phyloP scores from a whole-genome alignment of 2,888 invertebrate genomes.

The Mythimna ferrago region DNA sequence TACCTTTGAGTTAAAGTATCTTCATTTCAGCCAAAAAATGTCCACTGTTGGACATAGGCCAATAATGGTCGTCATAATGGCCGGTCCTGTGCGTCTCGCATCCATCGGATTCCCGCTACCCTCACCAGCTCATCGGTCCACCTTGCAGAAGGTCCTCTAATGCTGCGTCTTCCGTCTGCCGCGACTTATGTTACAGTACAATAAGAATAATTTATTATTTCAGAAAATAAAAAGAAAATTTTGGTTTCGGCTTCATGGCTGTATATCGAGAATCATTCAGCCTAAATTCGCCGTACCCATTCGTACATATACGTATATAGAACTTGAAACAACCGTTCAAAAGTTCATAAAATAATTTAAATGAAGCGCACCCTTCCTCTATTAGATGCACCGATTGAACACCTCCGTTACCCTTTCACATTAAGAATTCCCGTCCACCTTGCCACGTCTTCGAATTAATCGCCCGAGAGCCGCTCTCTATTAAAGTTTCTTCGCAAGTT shows the following conservation, averaged over 20 bases:
- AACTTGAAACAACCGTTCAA: constrained; percentile 15
- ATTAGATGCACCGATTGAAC: constrained; percentile 66
- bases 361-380: constrained; percentile 47
- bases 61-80: no score
- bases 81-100: no score
- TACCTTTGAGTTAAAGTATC: neutral
- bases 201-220: no score
- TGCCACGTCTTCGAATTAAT: constrained; percentile 88
- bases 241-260: no score
- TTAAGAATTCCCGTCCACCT: constrained; percentile 88
- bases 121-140: no score
- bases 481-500: constrained; percentile 89
- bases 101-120: no score
- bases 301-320: neutral
- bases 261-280: neutral
- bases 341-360: constrained; percentile 53
- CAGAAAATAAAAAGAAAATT: no score
- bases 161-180: no score
- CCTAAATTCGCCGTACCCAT: neutral
- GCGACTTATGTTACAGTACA: no score
- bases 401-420: constrained; percentile 80
- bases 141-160: no score
- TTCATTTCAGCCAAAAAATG: no score
- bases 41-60: no score
- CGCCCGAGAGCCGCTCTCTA: constrained; percentile 88